Evolutionary conservation across 2,113 vertebrate species (phyloP).

Genomic region (Promerops cafer): DNA sequence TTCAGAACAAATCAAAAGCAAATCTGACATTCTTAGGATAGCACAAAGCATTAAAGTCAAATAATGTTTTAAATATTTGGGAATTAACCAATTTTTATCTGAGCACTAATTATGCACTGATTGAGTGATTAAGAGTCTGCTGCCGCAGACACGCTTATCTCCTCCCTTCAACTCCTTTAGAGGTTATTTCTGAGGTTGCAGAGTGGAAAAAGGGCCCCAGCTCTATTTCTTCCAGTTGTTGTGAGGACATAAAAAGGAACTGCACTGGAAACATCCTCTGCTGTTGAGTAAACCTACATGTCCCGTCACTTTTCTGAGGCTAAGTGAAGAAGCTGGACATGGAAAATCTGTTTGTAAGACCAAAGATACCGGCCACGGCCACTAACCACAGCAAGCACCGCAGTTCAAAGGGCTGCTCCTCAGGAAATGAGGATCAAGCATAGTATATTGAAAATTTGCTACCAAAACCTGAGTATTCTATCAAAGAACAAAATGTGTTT

Average conservation of each 20-base stretch:
- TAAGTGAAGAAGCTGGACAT: background rate
- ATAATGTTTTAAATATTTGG: background rate
- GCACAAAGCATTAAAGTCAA: background rate
- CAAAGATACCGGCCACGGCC: background rate
- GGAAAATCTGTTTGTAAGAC: background rate
- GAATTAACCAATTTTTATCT: background rate
- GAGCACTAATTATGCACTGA: background rate
- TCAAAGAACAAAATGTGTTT: background rate
- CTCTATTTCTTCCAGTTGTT: background rate
- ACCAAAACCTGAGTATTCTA: background rate
- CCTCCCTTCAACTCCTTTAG: background rate
- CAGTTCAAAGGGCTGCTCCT: background rate
- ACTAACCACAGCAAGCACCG: background rate
- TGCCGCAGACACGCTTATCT: background rate
- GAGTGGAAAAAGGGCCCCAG: background rate
- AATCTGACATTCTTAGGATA: background rate
- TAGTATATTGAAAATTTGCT: background rate
- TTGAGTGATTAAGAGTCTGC: background rate
- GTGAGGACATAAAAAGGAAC: background rate
- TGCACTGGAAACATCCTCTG: background rate
- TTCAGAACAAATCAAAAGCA: slow-evolving; percentile 22
- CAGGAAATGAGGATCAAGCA: background rate
- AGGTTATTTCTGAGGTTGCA: background rate
- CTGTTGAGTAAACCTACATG: background rate
- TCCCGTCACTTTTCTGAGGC: background rate